Evolutionary conservation across 2,888 invertebrate species (phyloP), one percentile per base, ranked within the genome.

Genomic region (Euclidia mi): DNA sequence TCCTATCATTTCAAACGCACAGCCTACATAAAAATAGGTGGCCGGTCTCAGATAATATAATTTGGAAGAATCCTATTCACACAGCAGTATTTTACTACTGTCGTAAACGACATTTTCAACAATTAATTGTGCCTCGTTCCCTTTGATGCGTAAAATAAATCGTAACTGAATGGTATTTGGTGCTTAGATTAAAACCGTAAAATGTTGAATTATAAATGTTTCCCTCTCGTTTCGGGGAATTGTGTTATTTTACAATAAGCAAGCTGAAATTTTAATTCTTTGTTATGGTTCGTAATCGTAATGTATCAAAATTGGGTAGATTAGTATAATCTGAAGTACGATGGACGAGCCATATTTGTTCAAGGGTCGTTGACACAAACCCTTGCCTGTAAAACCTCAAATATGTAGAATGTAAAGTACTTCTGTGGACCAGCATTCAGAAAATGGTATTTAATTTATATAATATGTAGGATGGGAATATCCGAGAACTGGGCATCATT

Each of bases 121-220:
- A 87, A 84, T 88, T 87, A 89, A 89, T 87, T 83, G 82, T 76
- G 62, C 64, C 69, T 74, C 66, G 62, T 80, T 75, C 71, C 68
- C 73, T 78, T 78, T 73, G 76, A 76, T 73, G 69, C 75, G 76
- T 76, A 62, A 68, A 71, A 71, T 75, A 75, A 76, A 77, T 78
- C 68, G 67, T 65, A 65, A 69, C 60, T 64, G 51, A 67, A 67
- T 58, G 71, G 79, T 80, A 80, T 84, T 82, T 76, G 65, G 68
- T 77, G 82, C 81, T 87, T 78, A 84, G 85, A 89, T 89, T 89
- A 89, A 89, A 90, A 89, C 82, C 82, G 81, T 89, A 85, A 87
- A 87, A 78, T 75, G 81, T 47, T 29, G 35, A 2, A 37, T 41
- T 47, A 29, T 18, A 12, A 46, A 53, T 17, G 35, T 18, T 29